phyloP scores from a whole-genome alignment of 2,113 vertebrate species.

The Hippocampus barbouri region DNA sequence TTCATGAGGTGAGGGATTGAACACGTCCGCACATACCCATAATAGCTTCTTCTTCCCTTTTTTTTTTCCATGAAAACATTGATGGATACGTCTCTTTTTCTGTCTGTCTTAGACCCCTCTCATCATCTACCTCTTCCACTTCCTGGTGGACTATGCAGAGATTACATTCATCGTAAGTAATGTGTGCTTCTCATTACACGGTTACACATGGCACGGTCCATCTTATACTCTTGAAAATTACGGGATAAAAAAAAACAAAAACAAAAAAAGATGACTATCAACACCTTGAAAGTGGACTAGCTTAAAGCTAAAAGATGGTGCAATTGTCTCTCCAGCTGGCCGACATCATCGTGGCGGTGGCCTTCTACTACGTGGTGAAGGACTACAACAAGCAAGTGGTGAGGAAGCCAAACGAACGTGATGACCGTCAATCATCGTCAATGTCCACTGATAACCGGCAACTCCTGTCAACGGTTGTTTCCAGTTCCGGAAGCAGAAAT shows the following conservation, averaged over 20 bases:
- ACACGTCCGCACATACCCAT: not conserved
- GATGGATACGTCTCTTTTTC: constrained; percentile 5
- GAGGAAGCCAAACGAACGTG: constrained; percentile 47
- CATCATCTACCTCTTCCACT: constrained; percentile 96
- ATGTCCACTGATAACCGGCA: not conserved
- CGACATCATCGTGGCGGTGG: constrained; percentile 87
- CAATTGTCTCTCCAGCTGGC: constrained; percentile 73
- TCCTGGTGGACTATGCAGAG: constrained; percentile 92
- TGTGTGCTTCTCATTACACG: not conserved
- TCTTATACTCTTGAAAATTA: no score
- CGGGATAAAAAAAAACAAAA: no score
- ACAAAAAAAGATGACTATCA: no score
- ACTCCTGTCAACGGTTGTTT: not conserved
- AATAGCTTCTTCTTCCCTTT: no score
- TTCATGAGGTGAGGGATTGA: constrained; percentile 87
- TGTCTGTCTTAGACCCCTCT: constrained; percentile 82
- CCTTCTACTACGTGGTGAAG: constrained; percentile 88
- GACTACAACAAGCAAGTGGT: constrained; percentile 95
- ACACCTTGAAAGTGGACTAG: no score
- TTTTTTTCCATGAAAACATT: not conserved
- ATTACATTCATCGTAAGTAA: constrained; percentile 93
- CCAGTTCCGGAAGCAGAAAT: constrained; percentile 95
- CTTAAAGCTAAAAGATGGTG: not conserved
- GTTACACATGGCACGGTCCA: not conserved
- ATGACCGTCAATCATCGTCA: not conserved